Conservation (phyloP, 2,113 vertebrate genomes). For the Agapornis roseicollis region DNA sequence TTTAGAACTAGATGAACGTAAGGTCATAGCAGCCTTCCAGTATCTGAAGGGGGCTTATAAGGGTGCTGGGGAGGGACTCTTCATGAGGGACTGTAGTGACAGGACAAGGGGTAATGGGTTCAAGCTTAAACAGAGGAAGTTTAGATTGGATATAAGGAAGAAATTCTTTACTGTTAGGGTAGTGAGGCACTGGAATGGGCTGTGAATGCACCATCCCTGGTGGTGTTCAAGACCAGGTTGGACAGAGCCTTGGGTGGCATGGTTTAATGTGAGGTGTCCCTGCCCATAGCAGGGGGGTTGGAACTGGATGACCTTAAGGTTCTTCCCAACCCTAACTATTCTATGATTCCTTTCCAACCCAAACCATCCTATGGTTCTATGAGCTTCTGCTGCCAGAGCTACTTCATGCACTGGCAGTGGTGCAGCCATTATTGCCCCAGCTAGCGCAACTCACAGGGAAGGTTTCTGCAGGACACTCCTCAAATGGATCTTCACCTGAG, state of each 20-base stretch:
- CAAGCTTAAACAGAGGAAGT: too few species aligned
- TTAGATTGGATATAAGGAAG: too few species aligned
- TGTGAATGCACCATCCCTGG: neutral
- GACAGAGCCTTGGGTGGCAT: neutral
- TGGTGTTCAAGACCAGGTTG: neutral
- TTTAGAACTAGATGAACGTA: neutral
- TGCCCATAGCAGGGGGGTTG: neutral
- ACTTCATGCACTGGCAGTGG: too few species aligned
- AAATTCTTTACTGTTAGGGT: too few species aligned
- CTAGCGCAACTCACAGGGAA: neutral
- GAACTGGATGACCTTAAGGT: neutral
- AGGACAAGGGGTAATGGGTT: too few species aligned
- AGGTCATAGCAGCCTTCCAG: neutral
- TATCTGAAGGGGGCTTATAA: too few species aligned
- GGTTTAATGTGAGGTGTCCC: neutral
- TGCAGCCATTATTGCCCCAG: neutral
- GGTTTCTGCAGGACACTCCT: neutral
- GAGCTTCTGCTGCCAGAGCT: neutral
- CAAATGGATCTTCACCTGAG: neutral
- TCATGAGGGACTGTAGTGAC: too few species aligned
- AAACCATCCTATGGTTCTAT: neutral
- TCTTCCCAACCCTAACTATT: neutral
- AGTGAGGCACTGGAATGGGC: too few species aligned
- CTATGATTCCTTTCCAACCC: neutral
- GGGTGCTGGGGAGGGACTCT: too few species aligned